Evolutionary conservation across 2,888 invertebrate species (phyloP).

Genomic region (Caenorhabditis drosophilae): DNA sequence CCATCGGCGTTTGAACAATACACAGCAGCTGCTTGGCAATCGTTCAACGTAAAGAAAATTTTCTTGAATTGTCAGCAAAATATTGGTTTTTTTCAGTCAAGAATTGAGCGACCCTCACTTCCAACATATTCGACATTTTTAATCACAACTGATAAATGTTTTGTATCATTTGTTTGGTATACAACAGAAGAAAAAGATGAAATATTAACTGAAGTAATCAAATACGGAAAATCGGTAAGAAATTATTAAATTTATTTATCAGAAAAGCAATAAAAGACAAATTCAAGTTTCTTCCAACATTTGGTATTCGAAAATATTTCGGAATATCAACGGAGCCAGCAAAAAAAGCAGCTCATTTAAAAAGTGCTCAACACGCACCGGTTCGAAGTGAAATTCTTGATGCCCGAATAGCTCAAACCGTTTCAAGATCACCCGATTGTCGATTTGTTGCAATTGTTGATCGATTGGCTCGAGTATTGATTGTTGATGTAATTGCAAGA

Average conservation of each 20-base stretch:
- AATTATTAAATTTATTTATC: background rate
- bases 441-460: constrained; percentile 30
- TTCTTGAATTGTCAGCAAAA: constrained; percentile 5
- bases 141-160: constrained; percentile 42
- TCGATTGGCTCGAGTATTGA: constrained; percentile 81
- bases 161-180: constrained; percentile 58
- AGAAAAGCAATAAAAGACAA: too few species aligned
- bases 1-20: constrained; percentile 55
- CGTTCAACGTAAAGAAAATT: constrained; percentile 43
- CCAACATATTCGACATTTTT: constrained; percentile 57
- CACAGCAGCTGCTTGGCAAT: constrained; percentile 44
- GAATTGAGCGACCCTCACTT: constrained; percentile 41
- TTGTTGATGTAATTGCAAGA: constrained; percentile 81
- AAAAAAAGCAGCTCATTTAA: constrained; percentile 37
- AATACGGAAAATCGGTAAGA: constrained; percentile 25
- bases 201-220: constrained; percentile 37
- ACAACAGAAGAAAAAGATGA: constrained; percentile 39
- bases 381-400: constrained; percentile 34
- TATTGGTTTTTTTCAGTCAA: constrained; percentile 24
- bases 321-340: constrained; percentile 55
- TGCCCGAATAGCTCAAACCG: constrained; percentile 21
- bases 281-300: constrained; percentile 53
- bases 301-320: constrained; percentile 63
- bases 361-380: constrained; percentile 19
- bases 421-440: constrained; percentile 20